Conservation (phyloP, 2,888 invertebrate genomes). For the Pteria penguin region DNA sequence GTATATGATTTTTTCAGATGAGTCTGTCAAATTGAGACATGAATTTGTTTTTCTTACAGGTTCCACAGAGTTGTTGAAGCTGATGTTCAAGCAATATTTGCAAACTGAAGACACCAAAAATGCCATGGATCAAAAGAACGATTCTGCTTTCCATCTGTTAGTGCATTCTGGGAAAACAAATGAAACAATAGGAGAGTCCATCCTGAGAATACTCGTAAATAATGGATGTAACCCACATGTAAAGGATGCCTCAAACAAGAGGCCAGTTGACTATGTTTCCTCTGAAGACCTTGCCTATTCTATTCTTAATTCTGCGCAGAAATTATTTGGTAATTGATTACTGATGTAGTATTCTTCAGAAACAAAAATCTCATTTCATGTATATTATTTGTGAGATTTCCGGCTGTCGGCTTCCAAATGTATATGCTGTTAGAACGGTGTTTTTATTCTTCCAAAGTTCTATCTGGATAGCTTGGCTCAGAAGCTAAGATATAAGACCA, state of each 20-base stretch:
- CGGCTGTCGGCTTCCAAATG: too few species aligned
- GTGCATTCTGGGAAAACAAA: conserved; percentile 49
- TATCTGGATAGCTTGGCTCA: too few species aligned
- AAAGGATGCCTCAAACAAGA: conserved; percentile 42
- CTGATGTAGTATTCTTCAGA: too few species aligned
- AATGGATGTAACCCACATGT: conserved; percentile 45
- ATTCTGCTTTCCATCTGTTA: conserved; percentile 50
- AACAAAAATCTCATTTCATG: too few species aligned
- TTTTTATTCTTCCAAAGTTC: too few species aligned
- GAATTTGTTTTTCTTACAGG: conserved; percentile 36
- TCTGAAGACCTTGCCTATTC: conserved; percentile 41
- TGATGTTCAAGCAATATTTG: conserved; percentile 33
- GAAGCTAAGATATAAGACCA: too few species aligned
- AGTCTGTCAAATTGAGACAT: too few species aligned
- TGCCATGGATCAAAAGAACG: conserved; percentile 41
- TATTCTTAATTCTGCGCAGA: conserved; percentile 26
- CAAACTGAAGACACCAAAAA: conserved; percentile 33
- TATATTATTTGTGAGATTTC: not conserved
- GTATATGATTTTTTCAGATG: too few species aligned
- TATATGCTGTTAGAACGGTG: too few species aligned
- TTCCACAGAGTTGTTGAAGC: conserved; percentile 36
- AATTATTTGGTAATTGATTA: conserved; percentile 44
- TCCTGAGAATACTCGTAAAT: conserved; percentile 48
- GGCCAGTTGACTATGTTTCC: conserved; percentile 52
- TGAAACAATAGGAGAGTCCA: conserved; percentile 40